Evolutionary conservation across 2,888 invertebrate species (phyloP), one percentile per base, ranked within the genome.

Genomic region (Athalia rosae): DNA sequence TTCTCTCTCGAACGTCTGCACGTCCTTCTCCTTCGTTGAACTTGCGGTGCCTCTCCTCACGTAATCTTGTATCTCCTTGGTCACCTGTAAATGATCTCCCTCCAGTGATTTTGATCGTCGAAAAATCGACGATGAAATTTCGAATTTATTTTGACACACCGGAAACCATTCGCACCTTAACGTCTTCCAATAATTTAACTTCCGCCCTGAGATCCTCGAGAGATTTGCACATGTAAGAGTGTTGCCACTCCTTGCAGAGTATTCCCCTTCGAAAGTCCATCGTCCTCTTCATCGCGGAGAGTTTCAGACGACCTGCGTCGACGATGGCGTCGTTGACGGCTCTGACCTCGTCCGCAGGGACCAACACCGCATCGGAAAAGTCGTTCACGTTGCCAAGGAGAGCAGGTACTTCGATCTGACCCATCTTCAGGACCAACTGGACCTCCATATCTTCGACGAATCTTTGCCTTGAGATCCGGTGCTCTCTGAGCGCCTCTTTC

Each of bases 231-330:
- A 85, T 80, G 62, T 87, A 85, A 28, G 81, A 79, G 64, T 88
- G 88, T 41, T 86, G 85, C 89, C 90, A 90, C 76, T 89, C 87
- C 59, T 82, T 83, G 67, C 78, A 81, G 4, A 82, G 76, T 48
- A 88, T 87, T 47, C 80, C 83, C 7, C 86, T 82, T 8, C 84
- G 83, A 62, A 88, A 85, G 9, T 84, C 81, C 4, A 86, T 82
- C 0, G 84, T 82, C 62, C 81, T 80, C 2, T 81, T 83, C 85
- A 89, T 87, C 0, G 85, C 86, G 1, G 77, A 58, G 9, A 90
- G 78, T 80, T 89, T 90, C 61, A 82, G 79, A 28, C 81, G 81
- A 1, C 89, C 90, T 4, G 86, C 87, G 3, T 79, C 66, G 4
- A 82, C 47, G 13, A 88, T 87, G 1, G 82, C 81, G 6, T 80